A percentile compares a stretch with the other conserved stretches of the same genome.
These are phyloP conservation scores for Theristicus caerulescens DNA, from an alignment of 2,113 vertebrate genomes.

Conservation along the genomic window DNA sequence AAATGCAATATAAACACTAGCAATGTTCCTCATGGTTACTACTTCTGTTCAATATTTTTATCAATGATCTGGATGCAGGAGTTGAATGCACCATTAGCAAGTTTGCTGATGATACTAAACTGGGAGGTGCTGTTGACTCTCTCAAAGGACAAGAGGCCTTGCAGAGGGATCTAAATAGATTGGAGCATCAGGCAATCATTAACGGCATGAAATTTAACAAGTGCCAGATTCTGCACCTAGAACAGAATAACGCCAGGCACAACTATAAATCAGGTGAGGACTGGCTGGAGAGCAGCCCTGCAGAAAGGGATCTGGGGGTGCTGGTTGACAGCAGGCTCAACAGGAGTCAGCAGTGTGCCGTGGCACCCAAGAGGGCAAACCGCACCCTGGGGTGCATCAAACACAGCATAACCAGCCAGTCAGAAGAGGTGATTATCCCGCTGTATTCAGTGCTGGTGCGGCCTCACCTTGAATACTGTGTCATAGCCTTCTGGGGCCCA, in stretches of 20 bases:
- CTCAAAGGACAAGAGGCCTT: neutral
- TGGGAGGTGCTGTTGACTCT: neutral
- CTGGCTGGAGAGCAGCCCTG: neutral
- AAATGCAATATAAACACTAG: neutral
- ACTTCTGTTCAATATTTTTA: neutral
- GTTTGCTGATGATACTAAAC: neutral
- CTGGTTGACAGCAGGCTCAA: neutral
- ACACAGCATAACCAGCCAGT: neutral
- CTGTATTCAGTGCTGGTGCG: neutral
- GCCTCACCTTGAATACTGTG: neutral
- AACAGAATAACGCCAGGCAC: neutral
- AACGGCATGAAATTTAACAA: neutral
- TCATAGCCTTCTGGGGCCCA: too few species aligned
- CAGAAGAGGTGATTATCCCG: neutral
- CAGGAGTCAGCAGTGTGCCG: neutral
- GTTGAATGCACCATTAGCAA: neutral
- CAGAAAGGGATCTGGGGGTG: neutral
- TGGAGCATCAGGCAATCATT: fast-evolving
- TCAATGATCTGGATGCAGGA: neutral
- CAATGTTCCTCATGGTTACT: neutral
- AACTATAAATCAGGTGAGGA: neutral
- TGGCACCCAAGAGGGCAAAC: neutral
- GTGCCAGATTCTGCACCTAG: neutral
- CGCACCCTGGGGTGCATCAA: neutral
- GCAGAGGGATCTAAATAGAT: neutral